Percentiles rank a stretch among this genome's conserved stretches.
Conservation (phyloP, 2,888 invertebrate genomes). For the Philaethria dido region DNA sequence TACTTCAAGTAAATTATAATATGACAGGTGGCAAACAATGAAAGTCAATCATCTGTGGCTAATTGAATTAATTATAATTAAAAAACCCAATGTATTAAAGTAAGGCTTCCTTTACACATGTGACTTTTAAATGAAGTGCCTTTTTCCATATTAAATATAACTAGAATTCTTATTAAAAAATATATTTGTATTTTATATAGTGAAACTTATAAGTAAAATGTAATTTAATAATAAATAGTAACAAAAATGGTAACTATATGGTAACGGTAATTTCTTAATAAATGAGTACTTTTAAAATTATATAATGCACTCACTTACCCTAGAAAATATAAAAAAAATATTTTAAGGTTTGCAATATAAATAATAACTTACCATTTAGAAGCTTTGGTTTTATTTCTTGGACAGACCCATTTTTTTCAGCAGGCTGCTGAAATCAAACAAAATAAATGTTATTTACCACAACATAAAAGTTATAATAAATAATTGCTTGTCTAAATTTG, state of each 20-base stretch:
- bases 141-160: not conserved
- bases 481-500: not conserved
- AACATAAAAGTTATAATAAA: not conserved
- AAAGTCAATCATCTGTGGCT: constrained; percentile 18
- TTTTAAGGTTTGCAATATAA: too few species aligned
- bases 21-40: constrained; percentile 16
- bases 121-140: not conserved
- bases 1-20: not conserved
- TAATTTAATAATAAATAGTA: too few species aligned
- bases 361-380: constrained; percentile 76
- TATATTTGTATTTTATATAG: too few species aligned
- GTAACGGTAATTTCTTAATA: too few species aligned
- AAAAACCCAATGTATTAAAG: not conserved
- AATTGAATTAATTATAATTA: constrained; percentile 30
- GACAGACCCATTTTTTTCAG: constrained; percentile 78
- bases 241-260: too few species aligned
- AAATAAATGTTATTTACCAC: not conserved
- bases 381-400: constrained; percentile 81
- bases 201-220: too few species aligned
- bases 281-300: too few species aligned
- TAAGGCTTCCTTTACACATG: constrained; percentile 13
- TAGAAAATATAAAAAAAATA: too few species aligned
- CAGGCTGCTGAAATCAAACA: constrained; percentile 71
- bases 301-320: too few species aligned
- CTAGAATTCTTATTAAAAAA: too few species aligned